Percentiles rank a stretch among this genome's conserved stretches.
Evolutionary conservation across 2,888 invertebrate species (phyloP).

Genomic region (Chrysolina oricalcia): DNA sequence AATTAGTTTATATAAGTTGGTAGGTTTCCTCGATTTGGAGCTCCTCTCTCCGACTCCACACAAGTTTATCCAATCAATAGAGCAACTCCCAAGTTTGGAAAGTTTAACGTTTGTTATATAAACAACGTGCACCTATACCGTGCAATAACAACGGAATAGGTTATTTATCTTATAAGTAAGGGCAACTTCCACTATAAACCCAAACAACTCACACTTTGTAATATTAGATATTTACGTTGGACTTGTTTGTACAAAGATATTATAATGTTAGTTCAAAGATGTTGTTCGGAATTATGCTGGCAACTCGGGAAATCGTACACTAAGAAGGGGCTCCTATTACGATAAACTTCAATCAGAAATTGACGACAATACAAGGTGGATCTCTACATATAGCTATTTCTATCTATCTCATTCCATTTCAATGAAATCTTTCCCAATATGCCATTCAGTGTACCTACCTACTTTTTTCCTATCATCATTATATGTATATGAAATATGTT

Average conservation of each 20-base stretch:
- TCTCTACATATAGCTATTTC: too few species aligned
- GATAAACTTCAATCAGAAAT: too few species aligned
- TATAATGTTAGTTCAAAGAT: slow-evolving; percentile 32
- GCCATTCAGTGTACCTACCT: too few species aligned
- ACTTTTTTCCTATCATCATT: too few species aligned
- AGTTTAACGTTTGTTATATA: slow-evolving; percentile 71
- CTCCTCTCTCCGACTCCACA: slow-evolving; percentile 57
- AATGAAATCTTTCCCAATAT: too few species aligned
- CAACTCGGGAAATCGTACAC: neutral
- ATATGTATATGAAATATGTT: too few species aligned
- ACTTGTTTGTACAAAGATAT: slow-evolving; percentile 53
- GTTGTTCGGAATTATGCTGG: neutral
- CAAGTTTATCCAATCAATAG: slow-evolving; percentile 71
- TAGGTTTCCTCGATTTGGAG: slow-evolving; percentile 66
- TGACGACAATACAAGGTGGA: too few species aligned
- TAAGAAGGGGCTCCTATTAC: too few species aligned
- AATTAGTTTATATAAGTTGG: slow-evolving; percentile 71
- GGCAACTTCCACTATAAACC: slow-evolving; percentile 57
- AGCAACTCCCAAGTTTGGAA: slow-evolving; percentile 65
- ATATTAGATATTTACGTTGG: slow-evolving; percentile 60
- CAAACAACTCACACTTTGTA: slow-evolving; percentile 58
- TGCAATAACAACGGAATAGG: slow-evolving; percentile 66
- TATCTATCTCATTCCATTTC: too few species aligned
- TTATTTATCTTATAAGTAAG: slow-evolving; percentile 66
- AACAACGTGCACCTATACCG: slow-evolving; percentile 68